Evolutionary conservation across 1,140 invertebrate species (phyloP).

Genomic region (Xylocopa sonorina): DNA sequence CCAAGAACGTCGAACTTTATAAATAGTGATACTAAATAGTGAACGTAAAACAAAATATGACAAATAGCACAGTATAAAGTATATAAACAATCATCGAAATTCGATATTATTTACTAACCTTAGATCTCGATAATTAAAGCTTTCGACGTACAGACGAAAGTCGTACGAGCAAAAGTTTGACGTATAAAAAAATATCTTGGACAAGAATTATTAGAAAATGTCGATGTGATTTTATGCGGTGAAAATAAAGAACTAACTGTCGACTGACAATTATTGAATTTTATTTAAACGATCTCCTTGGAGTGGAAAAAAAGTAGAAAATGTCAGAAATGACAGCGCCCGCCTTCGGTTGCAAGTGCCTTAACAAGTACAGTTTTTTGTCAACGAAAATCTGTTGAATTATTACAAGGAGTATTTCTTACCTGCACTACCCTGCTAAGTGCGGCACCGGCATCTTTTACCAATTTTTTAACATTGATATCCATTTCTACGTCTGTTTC

Average conservation of each 20-base stretch:
- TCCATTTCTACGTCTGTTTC: constrained; percentile 81
- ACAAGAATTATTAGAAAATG: neutral
- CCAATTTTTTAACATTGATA: constrained; percentile 93
- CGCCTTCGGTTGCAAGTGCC: constrained; percentile 13
- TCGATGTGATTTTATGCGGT: neutral
- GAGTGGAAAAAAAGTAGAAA: constrained; percentile 46
- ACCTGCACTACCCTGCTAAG: constrained; percentile 95
- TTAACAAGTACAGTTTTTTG: neutral
- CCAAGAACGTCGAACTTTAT: neutral
- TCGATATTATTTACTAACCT: constrained; percentile 41
- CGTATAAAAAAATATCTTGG: neutral
- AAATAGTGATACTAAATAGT: neutral
- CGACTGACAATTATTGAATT: neutral
- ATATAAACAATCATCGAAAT: constrained; percentile 6
- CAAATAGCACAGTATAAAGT: neutral
- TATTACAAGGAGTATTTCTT: constrained; percentile 51
- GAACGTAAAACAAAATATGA: neutral
- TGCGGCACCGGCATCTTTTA: constrained; percentile 93
- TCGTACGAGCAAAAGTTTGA: neutral
- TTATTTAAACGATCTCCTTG: constrained; percentile 3
- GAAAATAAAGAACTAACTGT: neutral
- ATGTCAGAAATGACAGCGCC: constrained; percentile 67
- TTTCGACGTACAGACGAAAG: neutral
- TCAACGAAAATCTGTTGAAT: constrained; percentile 10
- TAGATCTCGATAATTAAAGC: constrained; percentile 5